These are phyloP conservation scores for Tapirus indicus DNA, from an alignment of 2,797 vertebrate species.

Conservation along the genomic window DNA sequence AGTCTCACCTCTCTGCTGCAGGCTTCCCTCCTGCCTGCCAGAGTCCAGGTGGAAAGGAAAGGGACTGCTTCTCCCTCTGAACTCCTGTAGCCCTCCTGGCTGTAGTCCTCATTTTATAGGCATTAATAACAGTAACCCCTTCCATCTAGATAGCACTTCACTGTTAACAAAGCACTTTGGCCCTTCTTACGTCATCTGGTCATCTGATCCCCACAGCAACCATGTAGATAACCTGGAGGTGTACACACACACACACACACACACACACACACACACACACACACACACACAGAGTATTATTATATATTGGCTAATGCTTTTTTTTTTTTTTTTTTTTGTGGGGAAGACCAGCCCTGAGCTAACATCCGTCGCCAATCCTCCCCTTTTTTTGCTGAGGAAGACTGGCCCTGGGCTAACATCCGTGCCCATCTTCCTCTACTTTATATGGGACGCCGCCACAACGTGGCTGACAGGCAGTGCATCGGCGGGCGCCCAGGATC, in stretches of 20 bases:
- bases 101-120: background rate
- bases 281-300: background rate
- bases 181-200: background rate
- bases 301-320: background rate
- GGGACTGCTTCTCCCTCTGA: background rate
- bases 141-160: background rate
- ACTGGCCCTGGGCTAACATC: too few species aligned
- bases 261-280: background rate
- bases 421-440: too few species aligned
- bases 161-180: background rate
- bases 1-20: background rate
- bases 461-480: too few species aligned
- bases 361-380: too few species aligned
- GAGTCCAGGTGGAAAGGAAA: background rate
- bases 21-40: background rate
- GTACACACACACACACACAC: fast-evolving
- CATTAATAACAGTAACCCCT: background rate
- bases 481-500: too few species aligned
- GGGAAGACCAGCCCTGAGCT: too few species aligned
- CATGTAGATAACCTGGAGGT: background rate
- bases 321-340: too few species aligned
- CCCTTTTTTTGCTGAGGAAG: too few species aligned
- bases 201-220: background rate
- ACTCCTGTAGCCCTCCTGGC: background rate
- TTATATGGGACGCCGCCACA: too few species aligned